Evolutionary conservation across 2,797 vertebrate genomes (phyloP).

Genomic region (Gambelia wislizenii): DNA sequence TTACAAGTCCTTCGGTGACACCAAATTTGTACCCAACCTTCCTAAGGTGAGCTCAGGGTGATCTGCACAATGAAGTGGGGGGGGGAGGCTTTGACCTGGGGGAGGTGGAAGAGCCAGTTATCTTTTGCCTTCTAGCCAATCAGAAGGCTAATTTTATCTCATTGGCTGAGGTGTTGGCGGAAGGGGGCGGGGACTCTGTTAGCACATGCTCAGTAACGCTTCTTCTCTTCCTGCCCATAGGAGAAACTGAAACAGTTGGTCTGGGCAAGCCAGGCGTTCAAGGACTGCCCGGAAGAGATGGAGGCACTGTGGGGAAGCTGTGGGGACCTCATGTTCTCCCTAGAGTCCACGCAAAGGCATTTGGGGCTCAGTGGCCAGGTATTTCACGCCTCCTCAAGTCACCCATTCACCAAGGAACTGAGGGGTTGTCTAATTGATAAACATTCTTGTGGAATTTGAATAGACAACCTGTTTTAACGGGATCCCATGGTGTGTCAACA

Average conservation of each 20-base stretch:
- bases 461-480: no score
- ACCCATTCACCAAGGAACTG: neutral
- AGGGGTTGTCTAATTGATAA: no score
- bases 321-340: conserved; percentile 85
- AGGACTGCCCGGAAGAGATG: conserved; percentile 82
- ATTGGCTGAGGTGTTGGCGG: neutral
- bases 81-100: no score
- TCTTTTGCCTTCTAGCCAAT: neutral
- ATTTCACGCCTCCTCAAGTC: conserved; percentile 19
- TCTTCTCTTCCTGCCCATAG: conserved; percentile 66
- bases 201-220: no score
- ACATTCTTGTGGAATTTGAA: no score
- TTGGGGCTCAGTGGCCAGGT: conserved; percentile 90
- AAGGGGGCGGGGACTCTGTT: neutral
- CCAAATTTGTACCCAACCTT: conserved; percentile 93
- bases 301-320: conserved; percentile 85
- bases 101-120: neutral
- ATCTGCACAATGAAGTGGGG: no score
- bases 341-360: conserved; percentile 88
- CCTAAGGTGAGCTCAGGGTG: conserved; percentile 80
- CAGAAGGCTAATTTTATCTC: neutral
- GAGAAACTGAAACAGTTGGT: conserved; percentile 89
- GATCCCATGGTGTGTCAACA: no score
- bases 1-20: conserved; percentile 96
- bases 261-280: conserved; percentile 85